Conservation (phyloP, 2,113 vertebrate species). For the Cyprinus carpio region DNA sequence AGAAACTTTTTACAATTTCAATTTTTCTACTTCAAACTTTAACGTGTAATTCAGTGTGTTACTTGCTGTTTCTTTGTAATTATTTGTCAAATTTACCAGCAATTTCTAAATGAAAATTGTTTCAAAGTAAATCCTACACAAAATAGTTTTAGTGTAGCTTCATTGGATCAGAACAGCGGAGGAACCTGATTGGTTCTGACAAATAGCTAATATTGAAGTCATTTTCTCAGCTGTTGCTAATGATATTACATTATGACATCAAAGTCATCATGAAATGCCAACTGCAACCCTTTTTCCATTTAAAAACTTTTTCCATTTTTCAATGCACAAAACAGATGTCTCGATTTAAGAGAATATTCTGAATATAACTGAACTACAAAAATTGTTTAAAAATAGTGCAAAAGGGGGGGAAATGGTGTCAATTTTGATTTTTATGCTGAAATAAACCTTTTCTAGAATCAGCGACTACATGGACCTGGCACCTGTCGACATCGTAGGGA, state of each 20-base stretch:
- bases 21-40: no score
- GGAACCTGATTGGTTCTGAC: background rate
- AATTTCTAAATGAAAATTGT: no score
- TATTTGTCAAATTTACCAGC: no score
- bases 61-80: no score
- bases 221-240: background rate
- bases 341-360: background rate
- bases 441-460: slow-evolving; percentile 79
- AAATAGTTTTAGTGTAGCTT: background rate
- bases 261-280: background rate
- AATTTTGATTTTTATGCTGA: background rate
- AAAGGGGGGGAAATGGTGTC: background rate
- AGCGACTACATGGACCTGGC: slow-evolving; percentile 99
- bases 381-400: background rate
- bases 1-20: no score
- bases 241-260: background rate
- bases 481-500: slow-evolving; percentile 94
- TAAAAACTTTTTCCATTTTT: no score
- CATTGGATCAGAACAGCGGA: background rate
- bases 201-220: background rate
- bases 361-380: background rate
- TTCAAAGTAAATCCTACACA: no score
- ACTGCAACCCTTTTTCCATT: background rate
- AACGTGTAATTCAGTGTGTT: no score
- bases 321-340: background rate